Conservation (phyloP, 2,113 vertebrate species). For the Onychorhynchus coronatus region DNA sequence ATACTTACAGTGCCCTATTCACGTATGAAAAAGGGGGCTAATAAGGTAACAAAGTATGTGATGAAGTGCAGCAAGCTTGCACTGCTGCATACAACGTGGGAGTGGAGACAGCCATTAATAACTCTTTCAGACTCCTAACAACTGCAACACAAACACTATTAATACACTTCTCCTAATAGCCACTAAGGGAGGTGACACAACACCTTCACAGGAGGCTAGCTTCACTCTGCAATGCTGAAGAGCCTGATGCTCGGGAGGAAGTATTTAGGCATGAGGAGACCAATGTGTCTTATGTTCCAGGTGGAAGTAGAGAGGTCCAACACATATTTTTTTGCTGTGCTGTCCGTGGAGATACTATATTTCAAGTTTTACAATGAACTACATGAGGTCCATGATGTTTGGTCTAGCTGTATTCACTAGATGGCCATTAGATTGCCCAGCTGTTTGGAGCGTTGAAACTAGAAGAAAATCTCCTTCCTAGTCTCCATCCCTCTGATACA, state of each 20-base stretch:
- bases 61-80: background rate
- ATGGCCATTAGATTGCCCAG: background rate
- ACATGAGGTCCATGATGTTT: background rate
- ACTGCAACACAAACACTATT: background rate
- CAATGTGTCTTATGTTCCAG: background rate
- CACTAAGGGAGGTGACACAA: background rate
- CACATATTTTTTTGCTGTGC: background rate
- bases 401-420: background rate
- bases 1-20: background rate
- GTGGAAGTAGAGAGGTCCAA: background rate
- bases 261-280: background rate
- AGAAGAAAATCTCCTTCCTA: background rate
- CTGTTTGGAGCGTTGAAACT: slow-evolving; percentile 16
- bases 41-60: slow-evolving; percentile 2
- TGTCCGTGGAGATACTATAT: background rate
- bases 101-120: background rate
- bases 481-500: slow-evolving; percentile 7
- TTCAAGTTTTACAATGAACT: background rate
- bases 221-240: background rate
- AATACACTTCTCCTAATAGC: background rate
- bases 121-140: background rate
- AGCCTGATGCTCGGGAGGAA: background rate
- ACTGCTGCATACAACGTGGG: background rate
- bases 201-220: background rate
- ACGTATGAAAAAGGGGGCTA: background rate